Evolutionary conservation across 2,888 invertebrate species (phyloP).

Genomic region (Mechanitis mazaeus): DNA sequence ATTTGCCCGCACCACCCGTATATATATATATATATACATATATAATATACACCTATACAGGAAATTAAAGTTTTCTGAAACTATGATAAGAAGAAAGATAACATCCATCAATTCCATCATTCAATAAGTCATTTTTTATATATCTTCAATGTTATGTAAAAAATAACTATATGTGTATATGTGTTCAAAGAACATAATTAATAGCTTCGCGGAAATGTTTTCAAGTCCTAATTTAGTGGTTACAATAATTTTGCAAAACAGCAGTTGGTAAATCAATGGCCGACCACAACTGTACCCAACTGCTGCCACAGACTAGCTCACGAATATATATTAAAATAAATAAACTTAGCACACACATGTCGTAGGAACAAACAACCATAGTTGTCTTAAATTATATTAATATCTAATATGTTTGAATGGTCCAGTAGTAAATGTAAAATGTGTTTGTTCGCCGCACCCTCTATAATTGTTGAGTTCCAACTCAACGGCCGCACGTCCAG

Average conservation of each 20-base stretch:
- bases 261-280: conserved; percentile 38
- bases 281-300: conserved; percentile 42
- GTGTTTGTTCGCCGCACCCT: conserved; percentile 25
- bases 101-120: too few species aligned
- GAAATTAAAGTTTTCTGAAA: conserved; percentile 8
- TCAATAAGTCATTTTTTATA: neutral
- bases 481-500: conserved; percentile 19
- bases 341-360: neutral
- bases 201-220: conserved; percentile 5
- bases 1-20: conserved; percentile 34
- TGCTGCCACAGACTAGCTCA: conserved; percentile 1
- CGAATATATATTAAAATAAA: neutral
- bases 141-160: too few species aligned
- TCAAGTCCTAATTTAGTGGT: conserved; percentile 28
- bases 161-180: neutral
- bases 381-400: conserved; percentile 31
- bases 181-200: neutral
- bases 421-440: conserved; percentile 18
- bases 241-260: conserved; percentile 34
- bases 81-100: neutral
- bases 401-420: conserved; percentile 21
- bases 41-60: conserved; percentile 22
- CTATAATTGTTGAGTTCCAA: conserved; percentile 31
- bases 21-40: conserved; percentile 25
- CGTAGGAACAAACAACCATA: conserved; percentile 9